Evolutionary conservation across 2,797 vertebrate species (phyloP).

Genomic region (Linurgus olivaceus): DNA sequence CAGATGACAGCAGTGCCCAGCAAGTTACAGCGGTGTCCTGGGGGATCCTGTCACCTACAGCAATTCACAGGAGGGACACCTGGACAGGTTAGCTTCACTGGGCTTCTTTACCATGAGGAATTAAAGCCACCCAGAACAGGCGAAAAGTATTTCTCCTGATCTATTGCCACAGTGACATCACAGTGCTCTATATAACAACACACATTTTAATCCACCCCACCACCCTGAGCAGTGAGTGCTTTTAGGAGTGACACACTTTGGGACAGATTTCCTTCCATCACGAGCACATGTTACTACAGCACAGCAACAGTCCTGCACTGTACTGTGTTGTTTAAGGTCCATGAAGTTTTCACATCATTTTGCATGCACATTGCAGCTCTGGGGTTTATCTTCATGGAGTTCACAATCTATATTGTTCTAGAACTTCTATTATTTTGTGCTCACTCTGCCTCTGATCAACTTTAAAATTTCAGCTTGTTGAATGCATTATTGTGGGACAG

Average conservation of each 20-base stretch:
- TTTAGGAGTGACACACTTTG: background rate
- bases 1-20: slow-evolving; percentile 10
- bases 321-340: background rate
- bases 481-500: background rate
- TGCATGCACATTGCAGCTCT: background rate
- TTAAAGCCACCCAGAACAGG: background rate
- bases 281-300: background rate
- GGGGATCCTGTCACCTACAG: background rate
- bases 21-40: background rate
- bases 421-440: background rate
- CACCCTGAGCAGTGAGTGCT: background rate
- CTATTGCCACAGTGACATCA: background rate
- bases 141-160: background rate
- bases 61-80: background rate
- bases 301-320: background rate
- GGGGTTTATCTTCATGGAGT: accelerated
- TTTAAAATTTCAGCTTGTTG: background rate
- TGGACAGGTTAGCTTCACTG: background rate
- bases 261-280: background rate
- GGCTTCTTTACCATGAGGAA: background rate
- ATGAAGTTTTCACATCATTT: background rate
- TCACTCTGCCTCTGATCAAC: background rate
- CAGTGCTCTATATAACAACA: background rate
- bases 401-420: background rate
- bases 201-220: background rate